Conservation (phyloP, 1,140 invertebrate species). For the Chrysopa pallens region DNA sequence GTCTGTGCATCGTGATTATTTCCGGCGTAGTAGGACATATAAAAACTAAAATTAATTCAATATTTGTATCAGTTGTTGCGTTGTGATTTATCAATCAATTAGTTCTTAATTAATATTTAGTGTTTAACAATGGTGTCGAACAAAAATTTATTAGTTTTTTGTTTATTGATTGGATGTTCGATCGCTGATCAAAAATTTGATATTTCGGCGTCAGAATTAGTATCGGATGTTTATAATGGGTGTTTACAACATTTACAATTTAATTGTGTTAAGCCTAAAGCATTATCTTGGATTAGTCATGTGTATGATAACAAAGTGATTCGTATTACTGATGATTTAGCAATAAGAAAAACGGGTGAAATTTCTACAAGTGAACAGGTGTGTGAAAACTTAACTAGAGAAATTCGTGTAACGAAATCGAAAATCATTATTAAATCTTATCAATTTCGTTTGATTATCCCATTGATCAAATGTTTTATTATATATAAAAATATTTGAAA, state of each 20-base stretch:
- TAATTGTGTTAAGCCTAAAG: slow-evolving; percentile 55
- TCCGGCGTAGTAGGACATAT: no score
- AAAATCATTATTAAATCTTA: no score
- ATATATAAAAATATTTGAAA: no score
- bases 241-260: slow-evolving; percentile 42
- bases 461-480: no score
- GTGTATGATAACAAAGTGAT: slow-evolving; percentile 46
- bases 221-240: slow-evolving; percentile 38
- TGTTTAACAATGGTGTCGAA: slow-evolving; percentile 1
- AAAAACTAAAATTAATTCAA: no score
- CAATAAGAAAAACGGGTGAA: slow-evolving; percentile 20
- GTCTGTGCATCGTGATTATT: no score
- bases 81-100: no score
- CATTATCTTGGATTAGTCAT: slow-evolving; percentile 47
- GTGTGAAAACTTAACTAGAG: neutral
- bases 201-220: slow-evolving; percentile 32
- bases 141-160: slow-evolving; percentile 3
- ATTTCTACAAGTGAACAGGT: neutral
- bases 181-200: slow-evolving; percentile 7
- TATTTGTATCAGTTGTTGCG: no score
- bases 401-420: no score
- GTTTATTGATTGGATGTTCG: slow-evolving; percentile 6
- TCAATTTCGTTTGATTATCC: no score
- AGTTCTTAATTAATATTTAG: no score
- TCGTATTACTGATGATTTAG: slow-evolving; percentile 50